A percentile compares a stretch with the other conserved stretches of the same genome.
These are phyloP conservation scores for Hystrix brachyura DNA, from an alignment of 2,113 vertebrate species.

Conservation along the genomic window DNA sequence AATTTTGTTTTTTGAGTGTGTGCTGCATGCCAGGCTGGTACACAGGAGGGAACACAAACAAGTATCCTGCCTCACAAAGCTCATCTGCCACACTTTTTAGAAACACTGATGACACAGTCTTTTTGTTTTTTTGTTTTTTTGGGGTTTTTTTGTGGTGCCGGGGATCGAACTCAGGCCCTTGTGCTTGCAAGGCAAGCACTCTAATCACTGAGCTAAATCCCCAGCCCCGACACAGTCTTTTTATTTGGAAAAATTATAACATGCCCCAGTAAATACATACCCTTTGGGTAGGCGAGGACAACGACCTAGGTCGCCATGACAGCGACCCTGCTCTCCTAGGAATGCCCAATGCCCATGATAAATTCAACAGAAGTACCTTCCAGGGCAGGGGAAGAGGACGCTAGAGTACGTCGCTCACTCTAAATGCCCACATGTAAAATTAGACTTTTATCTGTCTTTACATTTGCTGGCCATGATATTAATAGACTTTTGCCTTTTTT, in stretches of 20 bases:
- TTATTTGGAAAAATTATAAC: neutral
- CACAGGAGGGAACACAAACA: neutral
- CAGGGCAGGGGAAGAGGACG: neutral
- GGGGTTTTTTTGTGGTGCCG: too few relatives aligned
- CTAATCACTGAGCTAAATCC: too few relatives aligned
- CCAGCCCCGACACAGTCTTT: neutral
- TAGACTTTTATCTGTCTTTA: neutral
- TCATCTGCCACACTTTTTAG: neutral
- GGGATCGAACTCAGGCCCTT: too few relatives aligned
- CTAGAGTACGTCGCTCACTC: neutral
- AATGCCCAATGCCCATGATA: neutral
- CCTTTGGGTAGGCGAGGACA: neutral
- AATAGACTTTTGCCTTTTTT: conserved; percentile 14
- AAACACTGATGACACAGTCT: neutral
- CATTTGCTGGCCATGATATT: neutral
- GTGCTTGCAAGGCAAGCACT: too few relatives aligned
- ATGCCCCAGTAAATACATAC: neutral
- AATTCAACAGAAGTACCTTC: neutral
- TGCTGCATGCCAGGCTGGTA: neutral
- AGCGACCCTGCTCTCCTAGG: neutral
- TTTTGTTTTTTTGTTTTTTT: neutral
- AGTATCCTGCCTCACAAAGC: neutral
- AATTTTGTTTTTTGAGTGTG: neutral
- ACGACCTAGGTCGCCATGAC: neutral
- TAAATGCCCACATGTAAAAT: neutral